Conservation (phyloP, 2,888 invertebrate genomes). For the Cataglyphis altisquamis region DNA sequence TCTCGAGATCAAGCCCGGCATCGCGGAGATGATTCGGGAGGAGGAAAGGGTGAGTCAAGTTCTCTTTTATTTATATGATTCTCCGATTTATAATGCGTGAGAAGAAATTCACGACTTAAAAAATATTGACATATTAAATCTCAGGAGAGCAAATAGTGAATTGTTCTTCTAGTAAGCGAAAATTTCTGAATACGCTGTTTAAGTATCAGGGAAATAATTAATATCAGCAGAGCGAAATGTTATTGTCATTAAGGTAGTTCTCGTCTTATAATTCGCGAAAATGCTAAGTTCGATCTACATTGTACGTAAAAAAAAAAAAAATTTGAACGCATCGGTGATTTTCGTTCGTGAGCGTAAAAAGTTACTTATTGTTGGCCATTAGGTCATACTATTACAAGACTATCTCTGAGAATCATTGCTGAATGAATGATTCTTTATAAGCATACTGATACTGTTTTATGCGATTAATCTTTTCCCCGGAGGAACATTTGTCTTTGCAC, state of each 20-base stretch:
- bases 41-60: conserved; percentile 95
- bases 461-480: conserved; percentile 27
- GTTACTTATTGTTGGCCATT: neutral
- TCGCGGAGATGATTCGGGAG: conserved; percentile 98
- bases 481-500: conserved; percentile 39
- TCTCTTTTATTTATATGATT: neutral
- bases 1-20: conserved; percentile 97
- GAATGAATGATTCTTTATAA: neutral
- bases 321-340: neutral
- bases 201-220: neutral
- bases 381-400: neutral
- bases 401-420: neutral
- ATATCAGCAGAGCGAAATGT: no score
- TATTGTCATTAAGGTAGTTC: conserved; percentile 11
- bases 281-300: neutral
- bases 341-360: neutral
- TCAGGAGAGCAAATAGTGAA: neutral
- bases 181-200: neutral
- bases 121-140: neutral
- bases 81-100: neutral
- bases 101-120: neutral
- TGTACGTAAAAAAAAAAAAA: neutral
- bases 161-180: neutral
- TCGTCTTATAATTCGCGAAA: conserved; percentile 21
- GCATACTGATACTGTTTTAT: conserved; percentile 25